Conservation (phyloP, 2,113 vertebrate genomes). For the Sapajus apella region DNA sequence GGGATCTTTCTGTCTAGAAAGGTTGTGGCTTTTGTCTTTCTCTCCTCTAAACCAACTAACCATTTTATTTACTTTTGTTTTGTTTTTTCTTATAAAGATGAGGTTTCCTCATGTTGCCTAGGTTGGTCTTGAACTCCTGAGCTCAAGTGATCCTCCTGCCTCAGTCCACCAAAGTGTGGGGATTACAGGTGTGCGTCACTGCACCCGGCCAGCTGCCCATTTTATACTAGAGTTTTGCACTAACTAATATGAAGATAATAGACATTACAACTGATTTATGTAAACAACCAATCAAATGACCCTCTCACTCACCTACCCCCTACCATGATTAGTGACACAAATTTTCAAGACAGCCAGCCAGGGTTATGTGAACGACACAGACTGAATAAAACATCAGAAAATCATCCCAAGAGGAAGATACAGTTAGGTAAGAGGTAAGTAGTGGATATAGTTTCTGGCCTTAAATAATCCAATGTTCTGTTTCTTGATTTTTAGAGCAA, state of each 20-base stretch:
- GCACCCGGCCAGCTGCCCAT: neutral
- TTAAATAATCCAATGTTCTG: neutral
- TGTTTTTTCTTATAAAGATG: too few relatives aligned
- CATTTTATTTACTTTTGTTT: neutral
- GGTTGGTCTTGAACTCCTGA: too few relatives aligned
- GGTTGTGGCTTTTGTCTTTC: slow-evolving; percentile 38
- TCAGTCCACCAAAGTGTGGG: too few relatives aligned
- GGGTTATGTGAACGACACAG: neutral
- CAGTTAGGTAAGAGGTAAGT: neutral
- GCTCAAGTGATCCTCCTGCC: too few relatives aligned
- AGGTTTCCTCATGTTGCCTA: too few relatives aligned
- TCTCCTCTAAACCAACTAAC: neutral
- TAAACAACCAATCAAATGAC: neutral
- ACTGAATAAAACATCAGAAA: neutral
- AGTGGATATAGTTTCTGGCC: neutral
- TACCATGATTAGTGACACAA: neutral
- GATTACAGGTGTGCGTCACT: too few relatives aligned
- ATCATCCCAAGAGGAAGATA: neutral
- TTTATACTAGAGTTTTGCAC: neutral
- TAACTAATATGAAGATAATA: neutral
- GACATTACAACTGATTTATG: neutral
- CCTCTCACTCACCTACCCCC: neutral
- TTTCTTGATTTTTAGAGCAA: slow-evolving; percentile 29
- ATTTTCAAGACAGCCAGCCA: neutral
- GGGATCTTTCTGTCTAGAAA: neutral